Conservation (phyloP, 2,113 vertebrate genomes). For the Brevimyrus niger region DNA sequence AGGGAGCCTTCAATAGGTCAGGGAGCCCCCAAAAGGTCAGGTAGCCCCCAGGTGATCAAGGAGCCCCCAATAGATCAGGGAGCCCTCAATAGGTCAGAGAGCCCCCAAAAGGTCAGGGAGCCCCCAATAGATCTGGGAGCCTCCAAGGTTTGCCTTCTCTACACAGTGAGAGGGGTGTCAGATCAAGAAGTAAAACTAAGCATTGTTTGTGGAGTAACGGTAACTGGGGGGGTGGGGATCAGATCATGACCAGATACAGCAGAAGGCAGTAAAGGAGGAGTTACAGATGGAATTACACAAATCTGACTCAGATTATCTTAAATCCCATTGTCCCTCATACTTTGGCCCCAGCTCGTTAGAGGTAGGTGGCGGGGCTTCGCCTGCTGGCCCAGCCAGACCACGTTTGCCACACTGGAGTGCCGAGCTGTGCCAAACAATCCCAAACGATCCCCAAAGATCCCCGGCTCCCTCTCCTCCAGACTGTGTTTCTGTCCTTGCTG, state of each 20-base stretch:
- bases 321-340: slow-evolving; percentile 48
- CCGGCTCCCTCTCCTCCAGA: background rate
- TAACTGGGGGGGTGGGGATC: slow-evolving; percentile 3
- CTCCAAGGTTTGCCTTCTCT: background rate
- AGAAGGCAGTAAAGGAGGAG: slow-evolving; percentile 30
- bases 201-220: background rate
- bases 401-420: background rate
- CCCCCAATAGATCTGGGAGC: background rate
- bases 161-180: background rate
- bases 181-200: background rate
- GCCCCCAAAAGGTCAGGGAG: too few relatives aligned
- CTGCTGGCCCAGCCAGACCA: background rate
- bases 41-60: background rate
- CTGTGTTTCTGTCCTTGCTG: background rate
- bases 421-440: background rate
- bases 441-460: background rate
- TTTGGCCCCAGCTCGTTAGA: slow-evolving; percentile 40
- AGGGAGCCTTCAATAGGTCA: background rate
- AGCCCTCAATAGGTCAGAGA: background rate
- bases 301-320: slow-evolving; percentile 47
- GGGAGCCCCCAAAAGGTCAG: background rate
- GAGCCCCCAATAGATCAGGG: background rate
- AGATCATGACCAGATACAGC: slow-evolving; percentile 33
- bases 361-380: slow-evolving; percentile 24
- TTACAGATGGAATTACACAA: slow-evolving; percentile 20